A percentile compares a stretch with the other conserved stretches of the same genome.
Evolutionary conservation across 1,140 invertebrate species (phyloP).

Genomic region (Drosophila kohkoa): DNA sequence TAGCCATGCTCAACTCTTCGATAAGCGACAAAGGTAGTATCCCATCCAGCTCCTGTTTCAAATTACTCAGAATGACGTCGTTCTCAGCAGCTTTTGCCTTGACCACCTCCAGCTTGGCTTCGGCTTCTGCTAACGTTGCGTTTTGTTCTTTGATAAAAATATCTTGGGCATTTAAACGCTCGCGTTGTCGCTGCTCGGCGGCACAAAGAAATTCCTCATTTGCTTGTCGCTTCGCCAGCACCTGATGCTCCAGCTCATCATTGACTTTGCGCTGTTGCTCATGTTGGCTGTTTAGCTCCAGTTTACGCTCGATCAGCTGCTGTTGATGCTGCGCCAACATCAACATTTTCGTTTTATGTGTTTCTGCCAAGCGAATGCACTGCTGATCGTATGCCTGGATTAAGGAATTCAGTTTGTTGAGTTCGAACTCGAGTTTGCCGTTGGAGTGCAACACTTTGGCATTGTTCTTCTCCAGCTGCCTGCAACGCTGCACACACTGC

Average conservation of each 20-base stretch:
- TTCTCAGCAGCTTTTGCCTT: conserved; percentile 1
- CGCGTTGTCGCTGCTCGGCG: conserved; percentile 51
- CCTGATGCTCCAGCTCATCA: not conserved
- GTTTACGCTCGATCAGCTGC: conserved; percentile 16
- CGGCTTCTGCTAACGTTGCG: conserved; percentile 14
- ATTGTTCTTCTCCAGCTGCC: conserved; percentile 40
- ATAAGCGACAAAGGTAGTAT: conserved; percentile 7
- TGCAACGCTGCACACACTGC: conserved; percentile 18
- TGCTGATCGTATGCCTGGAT: conserved; percentile 23
- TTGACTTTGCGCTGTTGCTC: conserved; percentile 17
- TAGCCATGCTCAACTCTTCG: not conserved
- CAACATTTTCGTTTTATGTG: conserved; percentile 4
- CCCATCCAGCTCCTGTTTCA: conserved; percentile 4
- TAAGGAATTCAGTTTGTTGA: conserved; percentile 8
- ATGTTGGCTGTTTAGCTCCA: not conserved
- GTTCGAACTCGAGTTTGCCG: conserved; percentile 16
- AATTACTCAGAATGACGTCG: conserved; percentile 6
- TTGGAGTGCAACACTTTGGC: conserved; percentile 7
- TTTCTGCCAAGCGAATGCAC: conserved; percentile 25
- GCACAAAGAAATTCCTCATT: conserved; percentile 37
- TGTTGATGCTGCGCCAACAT: conserved; percentile 24
- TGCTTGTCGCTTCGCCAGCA: not conserved
- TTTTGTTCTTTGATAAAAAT: conserved; percentile 37
- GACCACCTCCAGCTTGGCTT: conserved; percentile 35
- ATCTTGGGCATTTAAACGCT: conserved; percentile 24